Conservation (phyloP, 2,797 vertebrate species). For the Varecia variegata region DNA sequence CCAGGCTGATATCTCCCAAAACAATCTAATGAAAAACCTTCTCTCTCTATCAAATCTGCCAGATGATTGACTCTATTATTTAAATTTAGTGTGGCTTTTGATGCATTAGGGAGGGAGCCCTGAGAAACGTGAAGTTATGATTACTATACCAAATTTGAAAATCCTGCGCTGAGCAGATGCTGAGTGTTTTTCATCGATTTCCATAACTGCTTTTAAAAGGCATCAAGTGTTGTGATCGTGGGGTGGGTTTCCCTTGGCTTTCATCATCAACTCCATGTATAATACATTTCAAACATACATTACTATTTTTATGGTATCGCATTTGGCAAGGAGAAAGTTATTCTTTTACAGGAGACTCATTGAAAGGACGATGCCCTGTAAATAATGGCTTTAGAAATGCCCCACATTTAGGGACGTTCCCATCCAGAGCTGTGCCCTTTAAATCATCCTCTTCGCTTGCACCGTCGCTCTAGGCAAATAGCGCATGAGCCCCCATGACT, state of each 20-base stretch:
- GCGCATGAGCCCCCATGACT: background rate
- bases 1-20: background rate
- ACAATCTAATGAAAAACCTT: background rate
- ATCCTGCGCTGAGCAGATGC: slow-evolving; percentile 9
- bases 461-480: background rate
- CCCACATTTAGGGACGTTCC: background rate
- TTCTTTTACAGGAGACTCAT: background rate
- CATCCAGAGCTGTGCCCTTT: background rate
- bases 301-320: background rate
- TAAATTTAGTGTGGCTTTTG: slow-evolving; percentile 41
- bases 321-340: slow-evolving; percentile 36
- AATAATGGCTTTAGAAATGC: background rate
- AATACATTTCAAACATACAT: slow-evolving; percentile 18
- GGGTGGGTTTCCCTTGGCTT: slow-evolving; percentile 18
- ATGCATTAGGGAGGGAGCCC: background rate
- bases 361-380: background rate
- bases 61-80: slow-evolving; percentile 21
- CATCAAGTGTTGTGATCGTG: background rate
- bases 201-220: slow-evolving; percentile 51
- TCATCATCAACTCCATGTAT: background rate
- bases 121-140: background rate
- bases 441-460: background rate
- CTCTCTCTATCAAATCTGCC: slow-evolving; percentile 8
- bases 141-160: slow-evolving; percentile 53
- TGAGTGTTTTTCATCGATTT: slow-evolving; percentile 7